These are phyloP conservation scores for Chitala chitala DNA, from an alignment of 2,113 vertebrate species.

Conservation along the genomic window DNA sequence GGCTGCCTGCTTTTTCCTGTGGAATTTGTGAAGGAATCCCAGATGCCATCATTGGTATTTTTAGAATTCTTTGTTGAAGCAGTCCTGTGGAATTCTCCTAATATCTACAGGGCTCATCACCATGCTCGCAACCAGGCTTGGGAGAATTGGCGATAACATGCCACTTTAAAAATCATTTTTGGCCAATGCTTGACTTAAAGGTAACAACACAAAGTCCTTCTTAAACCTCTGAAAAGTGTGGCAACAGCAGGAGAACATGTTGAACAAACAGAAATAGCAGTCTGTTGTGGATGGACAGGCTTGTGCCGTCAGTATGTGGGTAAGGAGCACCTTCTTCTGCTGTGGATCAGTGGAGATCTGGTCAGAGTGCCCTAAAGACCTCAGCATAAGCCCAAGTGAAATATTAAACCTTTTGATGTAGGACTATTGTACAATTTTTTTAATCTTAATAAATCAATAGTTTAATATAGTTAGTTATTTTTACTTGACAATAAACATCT, in stretches of 20 bases:
- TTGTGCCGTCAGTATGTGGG: no score
- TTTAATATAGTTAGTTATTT: no score
- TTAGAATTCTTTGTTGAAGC: conserved; percentile 59
- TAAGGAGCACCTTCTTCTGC: no score
- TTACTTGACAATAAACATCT: no score
- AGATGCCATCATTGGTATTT: conserved; percentile 62
- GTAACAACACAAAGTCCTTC: neutral
- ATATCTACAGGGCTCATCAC: conserved; percentile 29
- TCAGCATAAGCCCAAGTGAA: no score
- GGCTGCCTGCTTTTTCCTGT: conserved; percentile 54
- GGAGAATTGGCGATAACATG: neutral
- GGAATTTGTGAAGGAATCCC: conserved; percentile 64
- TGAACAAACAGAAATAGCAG: neutral
- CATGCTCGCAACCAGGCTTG: neutral
- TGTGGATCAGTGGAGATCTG: conserved; percentile 5
- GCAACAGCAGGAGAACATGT: no score
- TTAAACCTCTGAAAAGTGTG: neutral
- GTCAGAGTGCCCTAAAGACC: neutral
- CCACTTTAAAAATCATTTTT: neutral
- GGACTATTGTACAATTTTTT: no score
- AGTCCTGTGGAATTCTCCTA: conserved; percentile 50
- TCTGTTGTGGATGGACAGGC: no score
- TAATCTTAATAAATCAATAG: no score
- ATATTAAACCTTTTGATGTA: no score
- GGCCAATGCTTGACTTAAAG: neutral